Evolutionary conservation across 92 coral and sea anemone genomes (phyloP).

Genomic region (Epizoanthus ramosus): DNA sequence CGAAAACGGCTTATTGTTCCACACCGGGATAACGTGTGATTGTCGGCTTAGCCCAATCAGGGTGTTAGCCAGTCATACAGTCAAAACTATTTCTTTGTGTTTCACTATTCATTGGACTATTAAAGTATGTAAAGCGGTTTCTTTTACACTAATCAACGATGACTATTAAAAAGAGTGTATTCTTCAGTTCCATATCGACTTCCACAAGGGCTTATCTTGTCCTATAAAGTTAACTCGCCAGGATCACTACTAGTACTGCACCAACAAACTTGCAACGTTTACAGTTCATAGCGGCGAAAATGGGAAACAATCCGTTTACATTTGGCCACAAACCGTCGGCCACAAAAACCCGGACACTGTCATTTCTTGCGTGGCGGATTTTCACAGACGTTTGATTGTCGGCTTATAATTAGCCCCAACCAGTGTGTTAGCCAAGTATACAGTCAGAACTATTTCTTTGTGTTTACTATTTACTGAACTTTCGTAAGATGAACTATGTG

Average conservation of each 20-base stretch:
- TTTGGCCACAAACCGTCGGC: slow-evolving; percentile 24
- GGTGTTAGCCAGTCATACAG: neutral
- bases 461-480: neutral
- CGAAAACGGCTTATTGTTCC: slow-evolving; percentile 1
- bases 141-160: slow-evolving; percentile 10
- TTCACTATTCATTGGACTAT: slow-evolving; percentile 1
- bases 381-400: slow-evolving; percentile 1
- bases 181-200: slow-evolving; percentile 49
- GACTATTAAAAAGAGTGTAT: slow-evolving; percentile 36
- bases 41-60: slow-evolving; percentile 15
- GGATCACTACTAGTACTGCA: slow-evolving; percentile 19
- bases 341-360: neutral
- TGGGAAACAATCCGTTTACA: neutral
- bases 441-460: too few species aligned
- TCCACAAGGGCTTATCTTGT: slow-evolving; percentile 45
- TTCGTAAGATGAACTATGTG: slow-evolving; percentile 13
- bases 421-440: neutral
- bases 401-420: too few species aligned
- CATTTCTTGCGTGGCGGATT: slow-evolving; percentile 10
- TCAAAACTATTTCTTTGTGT: too few species aligned
- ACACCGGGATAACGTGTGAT: slow-evolving; percentile 6
- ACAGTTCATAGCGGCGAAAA: neutral
- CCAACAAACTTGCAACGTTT: too few species aligned
- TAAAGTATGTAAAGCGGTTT: slow-evolving; percentile 5
- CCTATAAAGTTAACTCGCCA: slow-evolving; percentile 47